These are phyloP conservation scores for Misgurnus anguillicaudatus DNA, from an alignment of 2,113 vertebrate genomes.

Conservation along the genomic window DNA sequence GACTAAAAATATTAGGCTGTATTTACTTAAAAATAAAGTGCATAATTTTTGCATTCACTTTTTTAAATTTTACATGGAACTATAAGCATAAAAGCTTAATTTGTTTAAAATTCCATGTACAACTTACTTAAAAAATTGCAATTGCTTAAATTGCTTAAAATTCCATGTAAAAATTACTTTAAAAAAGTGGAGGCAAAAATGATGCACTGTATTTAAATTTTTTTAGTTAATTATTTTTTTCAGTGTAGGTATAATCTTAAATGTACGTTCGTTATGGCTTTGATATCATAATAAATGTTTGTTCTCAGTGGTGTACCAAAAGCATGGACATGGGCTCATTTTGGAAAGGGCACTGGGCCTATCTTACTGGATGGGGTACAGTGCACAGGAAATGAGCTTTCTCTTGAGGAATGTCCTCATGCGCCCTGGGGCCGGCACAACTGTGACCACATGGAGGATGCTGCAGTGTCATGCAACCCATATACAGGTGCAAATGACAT, in stretches of 20 bases:
- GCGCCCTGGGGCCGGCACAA: conserved; percentile 80
- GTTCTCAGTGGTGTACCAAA: conserved; percentile 78
- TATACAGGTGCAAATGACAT: conserved; percentile 65
- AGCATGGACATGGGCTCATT: conserved; percentile 78
- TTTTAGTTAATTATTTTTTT: too few relatives aligned
- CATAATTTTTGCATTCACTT: too few relatives aligned
- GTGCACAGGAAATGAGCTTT: conserved; percentile 80
- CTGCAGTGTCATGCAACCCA: conserved; percentile 79
- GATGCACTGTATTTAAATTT: too few relatives aligned
- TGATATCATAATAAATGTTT: conserved; percentile 21
- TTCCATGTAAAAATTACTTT: too few relatives aligned
- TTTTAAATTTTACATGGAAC: too few relatives aligned
- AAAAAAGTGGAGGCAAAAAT: too few relatives aligned
- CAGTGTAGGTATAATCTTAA: background rate
- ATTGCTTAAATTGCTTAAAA: too few relatives aligned
- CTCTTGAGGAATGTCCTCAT: conserved; percentile 81
- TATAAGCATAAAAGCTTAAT: too few relatives aligned
- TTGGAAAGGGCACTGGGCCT: conserved; percentile 74
- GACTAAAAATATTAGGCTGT: too few relatives aligned
- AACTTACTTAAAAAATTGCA: too few relatives aligned
- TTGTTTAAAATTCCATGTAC: too few relatives aligned
- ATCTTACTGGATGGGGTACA: conserved; percentile 78
- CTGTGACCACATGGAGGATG: conserved; percentile 81
- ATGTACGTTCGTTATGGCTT: background rate
- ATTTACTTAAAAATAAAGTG: too few relatives aligned